A percentile compares a stretch with the other conserved stretches of the same genome.
These are phyloP conservation scores for Aphis gossypii DNA, from an alignment of 1,140 invertebrate species.

Conservation along the genomic window DNA sequence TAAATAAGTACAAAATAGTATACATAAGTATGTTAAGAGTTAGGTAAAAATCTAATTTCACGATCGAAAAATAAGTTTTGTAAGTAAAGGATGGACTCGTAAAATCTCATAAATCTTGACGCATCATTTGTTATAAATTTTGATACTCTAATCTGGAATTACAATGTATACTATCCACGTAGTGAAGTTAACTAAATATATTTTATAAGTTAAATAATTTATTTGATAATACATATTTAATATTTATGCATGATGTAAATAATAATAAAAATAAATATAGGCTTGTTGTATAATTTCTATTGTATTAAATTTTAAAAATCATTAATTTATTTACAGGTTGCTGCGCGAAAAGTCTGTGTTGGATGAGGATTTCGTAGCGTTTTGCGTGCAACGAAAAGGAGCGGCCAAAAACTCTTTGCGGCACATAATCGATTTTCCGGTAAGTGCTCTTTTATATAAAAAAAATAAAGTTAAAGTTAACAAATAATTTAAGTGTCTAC, in stretches of 20 bases:
- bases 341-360: slow-evolving; percentile 64
- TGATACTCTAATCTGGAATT: too few species aligned
- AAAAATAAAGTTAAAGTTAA: not conserved
- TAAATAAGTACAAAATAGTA: too few species aligned
- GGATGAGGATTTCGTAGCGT: slow-evolving; percentile 66
- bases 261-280: not conserved
- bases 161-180: too few species aligned
- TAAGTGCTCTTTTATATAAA: slow-evolving; percentile 62
- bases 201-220: not conserved
- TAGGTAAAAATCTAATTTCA: too few species aligned
- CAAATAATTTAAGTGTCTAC: too few species aligned
- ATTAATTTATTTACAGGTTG: slow-evolving; percentile 62
- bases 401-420: slow-evolving; percentile 64
- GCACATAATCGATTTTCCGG: slow-evolving; percentile 65
- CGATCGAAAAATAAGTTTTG: too few species aligned
- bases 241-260: not conserved
- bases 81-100: too few species aligned
- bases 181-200: too few species aligned
- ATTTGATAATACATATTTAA: not conserved
- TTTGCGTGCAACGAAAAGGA: slow-evolving; percentile 65
- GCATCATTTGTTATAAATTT: too few species aligned
- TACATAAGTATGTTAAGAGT: too few species aligned
- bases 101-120: too few species aligned
- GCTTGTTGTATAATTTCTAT: not conserved
- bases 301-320: not conserved